Evolutionary conservation across 2,888 invertebrate species (phyloP), one percentile per base, ranked within the genome.

Genomic region (Stenichneumon culpator): DNA sequence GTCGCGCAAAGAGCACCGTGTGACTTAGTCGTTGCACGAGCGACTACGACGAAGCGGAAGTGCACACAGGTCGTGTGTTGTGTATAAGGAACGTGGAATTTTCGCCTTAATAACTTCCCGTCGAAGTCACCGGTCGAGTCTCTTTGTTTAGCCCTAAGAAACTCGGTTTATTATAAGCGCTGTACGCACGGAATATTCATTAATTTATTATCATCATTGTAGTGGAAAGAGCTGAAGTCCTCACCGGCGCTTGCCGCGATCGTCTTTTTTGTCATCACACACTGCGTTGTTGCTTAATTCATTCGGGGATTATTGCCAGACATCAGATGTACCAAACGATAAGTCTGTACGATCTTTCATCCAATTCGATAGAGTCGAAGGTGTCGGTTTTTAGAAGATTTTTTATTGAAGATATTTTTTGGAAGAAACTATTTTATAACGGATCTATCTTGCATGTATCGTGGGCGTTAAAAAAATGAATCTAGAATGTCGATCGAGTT

Each of bases 91-190:
- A 81, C 88, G 87, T 87, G 86, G 87, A 87, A 89, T 89, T 89
- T 88, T 47, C 70, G 82, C 84, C 84, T 86, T 88, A 89, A 89
- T 88, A 88, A 89, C 88, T 89, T 90, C 90, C 90, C 86, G 88
- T 86, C 86, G 32, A 47, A 68, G 68, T 25, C 54, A 50, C 19
- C n/a, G 50, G 67, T 11, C 16, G 32, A 2, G 32, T n/a, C 57
- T 44, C 36, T n/a, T 69, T 52, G 50, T 70, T 32, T 32, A 28
- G 14, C 36, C 19, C 25, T 36, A 52, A 72, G 57, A 47, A 25
- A 44, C 44, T 57, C 65, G 25, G 11, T 28, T 9, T 28, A 50
- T 19, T 16, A 19, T 39, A 1, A 36, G 50, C 1, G 11, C 6
- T 36, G 7, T 22, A 28, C 65, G 28, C 9, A 63, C 11, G 11